These are phyloP conservation scores for Lycocerus yunnanus DNA, from an alignment of 2,888 invertebrate genomes.

Conservation along the genomic window DNA sequence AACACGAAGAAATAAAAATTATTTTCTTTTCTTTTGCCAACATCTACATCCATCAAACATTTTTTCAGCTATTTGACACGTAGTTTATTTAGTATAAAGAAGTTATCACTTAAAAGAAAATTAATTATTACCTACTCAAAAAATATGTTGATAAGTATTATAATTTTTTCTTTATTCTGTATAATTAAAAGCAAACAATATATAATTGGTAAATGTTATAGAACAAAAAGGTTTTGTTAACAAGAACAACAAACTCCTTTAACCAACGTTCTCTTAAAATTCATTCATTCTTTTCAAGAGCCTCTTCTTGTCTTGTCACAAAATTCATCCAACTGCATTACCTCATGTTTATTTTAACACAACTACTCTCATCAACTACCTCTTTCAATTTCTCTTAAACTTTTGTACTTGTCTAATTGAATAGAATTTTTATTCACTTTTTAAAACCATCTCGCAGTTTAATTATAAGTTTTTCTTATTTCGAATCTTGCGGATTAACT, in stretches of 20 bases:
- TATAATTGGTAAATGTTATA: neutral
- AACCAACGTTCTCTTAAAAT: neutral
- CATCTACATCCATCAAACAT: neutral
- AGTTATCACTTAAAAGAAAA: neutral
- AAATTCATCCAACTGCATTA: neutral
- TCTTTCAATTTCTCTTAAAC: neutral
- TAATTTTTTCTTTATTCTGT: neutral
- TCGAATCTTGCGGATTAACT: neutral
- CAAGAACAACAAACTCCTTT: neutral
- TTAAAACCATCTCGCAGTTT: no score
- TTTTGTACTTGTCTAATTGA: neutral
- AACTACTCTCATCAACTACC: neutral
- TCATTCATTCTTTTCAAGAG: neutral
- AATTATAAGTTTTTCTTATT: neutral
- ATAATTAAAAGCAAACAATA: neutral
- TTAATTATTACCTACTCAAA: neutral
- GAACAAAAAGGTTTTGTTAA: neutral
- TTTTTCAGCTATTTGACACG: neutral
- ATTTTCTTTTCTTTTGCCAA: neutral
- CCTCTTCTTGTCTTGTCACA: neutral
- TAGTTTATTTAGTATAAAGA: neutral
- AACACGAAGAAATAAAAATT: neutral
- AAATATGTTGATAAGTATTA: neutral
- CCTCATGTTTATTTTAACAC: neutral
- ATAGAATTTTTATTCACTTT: neutral